phyloP scores from a whole-genome alignment of 2,797 vertebrate species.

The Spondyliosoma cantharus region DNA sequence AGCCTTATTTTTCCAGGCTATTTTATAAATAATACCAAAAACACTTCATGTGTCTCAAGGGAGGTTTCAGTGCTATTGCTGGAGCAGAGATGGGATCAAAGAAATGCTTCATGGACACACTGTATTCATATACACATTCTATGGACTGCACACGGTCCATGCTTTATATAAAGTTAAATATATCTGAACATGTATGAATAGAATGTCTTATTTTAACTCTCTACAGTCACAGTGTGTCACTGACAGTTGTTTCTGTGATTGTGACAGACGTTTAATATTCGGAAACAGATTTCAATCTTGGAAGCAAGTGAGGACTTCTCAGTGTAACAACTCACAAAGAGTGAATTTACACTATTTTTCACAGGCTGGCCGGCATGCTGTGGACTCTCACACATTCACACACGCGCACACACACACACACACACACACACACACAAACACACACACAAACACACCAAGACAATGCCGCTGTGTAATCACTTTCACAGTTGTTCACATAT shows the following conservation, averaged over 20 bases:
- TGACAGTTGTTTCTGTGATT: background rate
- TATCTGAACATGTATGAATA: background rate
- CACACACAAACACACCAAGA: constrained; percentile 5
- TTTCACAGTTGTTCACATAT: background rate
- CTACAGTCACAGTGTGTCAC: background rate
- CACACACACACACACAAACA: constrained; percentile 27
- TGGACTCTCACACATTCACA: constrained; percentile 25
- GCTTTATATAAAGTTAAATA: background rate
- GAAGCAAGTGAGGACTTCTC: constrained; percentile 33
- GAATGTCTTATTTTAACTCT: background rate
- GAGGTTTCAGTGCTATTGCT: constrained; percentile 52
- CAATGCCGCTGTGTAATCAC: background rate
- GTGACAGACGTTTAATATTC: constrained; percentile 22
- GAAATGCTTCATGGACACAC: constrained; percentile 31
- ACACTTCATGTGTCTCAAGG: constrained; percentile 46
- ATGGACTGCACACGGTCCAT: constrained; percentile 1
- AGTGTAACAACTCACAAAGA: constrained; percentile 29
- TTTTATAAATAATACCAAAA: constrained; percentile 61
- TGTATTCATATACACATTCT: constrained; percentile 23
- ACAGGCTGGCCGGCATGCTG: constrained; percentile 35
- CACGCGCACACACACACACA: constrained; percentile 18
- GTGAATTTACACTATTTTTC: constrained; percentile 30
- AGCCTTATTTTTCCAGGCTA: constrained; percentile 1
- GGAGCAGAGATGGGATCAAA: constrained; percentile 39
- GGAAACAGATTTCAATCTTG: constrained; percentile 52